A percentile compares a stretch with the other conserved stretches of the same genome.
Conservation (phyloP, 30 jellyfish, hydroid and myxozoan genomes). For the Turritopsis rubra region DNA sequence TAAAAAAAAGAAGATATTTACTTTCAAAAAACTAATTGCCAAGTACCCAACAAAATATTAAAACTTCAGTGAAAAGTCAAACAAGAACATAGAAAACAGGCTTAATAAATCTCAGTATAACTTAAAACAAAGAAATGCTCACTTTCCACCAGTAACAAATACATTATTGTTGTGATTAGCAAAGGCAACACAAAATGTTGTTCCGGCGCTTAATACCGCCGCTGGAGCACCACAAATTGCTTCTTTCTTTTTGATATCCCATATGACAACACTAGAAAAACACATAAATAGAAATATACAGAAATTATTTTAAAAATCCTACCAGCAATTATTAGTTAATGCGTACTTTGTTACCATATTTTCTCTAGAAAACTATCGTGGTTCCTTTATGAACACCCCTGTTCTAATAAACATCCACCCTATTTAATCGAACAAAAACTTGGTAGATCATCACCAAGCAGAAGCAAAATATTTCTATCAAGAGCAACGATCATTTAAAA, state of each 20-base stretch:
- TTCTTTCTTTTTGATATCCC: slow-evolving; percentile 79
- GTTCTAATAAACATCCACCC: no score
- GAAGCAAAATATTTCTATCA: no score
- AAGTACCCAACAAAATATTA: background rate
- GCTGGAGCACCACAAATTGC: slow-evolving; percentile 99
- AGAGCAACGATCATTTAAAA: background rate
- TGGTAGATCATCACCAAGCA: no score
- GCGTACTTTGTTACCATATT: no score
- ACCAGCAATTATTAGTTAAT: background rate
- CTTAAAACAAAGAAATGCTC: slow-evolving; percentile 21
- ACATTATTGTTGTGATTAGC: slow-evolving; percentile 67
- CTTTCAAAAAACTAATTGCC: no score
- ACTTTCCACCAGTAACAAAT: slow-evolving; percentile 97
- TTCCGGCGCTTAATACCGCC: slow-evolving; percentile 98
- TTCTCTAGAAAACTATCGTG: no score
- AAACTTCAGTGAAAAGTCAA: background rate
- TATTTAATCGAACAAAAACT: no score
- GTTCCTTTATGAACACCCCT: no score
- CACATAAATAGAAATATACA: background rate
- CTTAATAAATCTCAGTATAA: background rate
- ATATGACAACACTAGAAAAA: slow-evolving; percentile 65
- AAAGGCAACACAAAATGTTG: slow-evolving; percentile 86
- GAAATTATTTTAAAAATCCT: background rate
- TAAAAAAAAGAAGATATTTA: no score
- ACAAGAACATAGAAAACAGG: background rate